Base-by-base conservation (phyloP, 2,888 invertebrate species). In the Napeogenes sylphis region DNA sequence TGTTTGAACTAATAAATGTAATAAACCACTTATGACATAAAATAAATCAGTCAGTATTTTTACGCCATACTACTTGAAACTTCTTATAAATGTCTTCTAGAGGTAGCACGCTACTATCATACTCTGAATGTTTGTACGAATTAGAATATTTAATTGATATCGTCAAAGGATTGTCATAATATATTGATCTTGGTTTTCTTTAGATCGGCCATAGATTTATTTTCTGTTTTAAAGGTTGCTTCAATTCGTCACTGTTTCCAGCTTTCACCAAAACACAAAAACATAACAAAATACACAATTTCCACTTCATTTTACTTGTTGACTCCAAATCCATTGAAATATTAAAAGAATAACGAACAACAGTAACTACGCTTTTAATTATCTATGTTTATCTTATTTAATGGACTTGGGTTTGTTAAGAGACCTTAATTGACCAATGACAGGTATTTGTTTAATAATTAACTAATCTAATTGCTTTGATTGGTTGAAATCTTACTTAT, bases 401-500 rank as follows among this genome's bases (percentile, higher is more conserved):
- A 30, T n/a, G 53, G 14, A 42, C 8, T n/a, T n/a, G 35, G n/a
- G 38, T 53, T 51, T 53, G 42, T 54, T 42, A 54, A 51, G 45
- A 46, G 33, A 55, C 33, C 59, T 57, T 46, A 30, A 30, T 51
- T 56, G 46, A 55, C 63, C 63, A 63, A 63, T 63, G 54, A 45
- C 21, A 60, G 33, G 35, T 14, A 21, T 45, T 55, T 33, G n/a
- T 57, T 56, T 55, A 47, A 46, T 42, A 38, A 60, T 60, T 42
- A 30, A 63, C 42, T 55, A 45, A 21, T 45, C 46, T 57, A 54
- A 54, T 63, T 4, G 51, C 57, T 46, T 38, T 32, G 60, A 60
- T 63, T 60, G 63, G 63, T 63, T 56, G 63, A 63, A 63, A 35
- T 32, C 30, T 51, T 21, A 53, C 30, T 63, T 63, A 60, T 63